Evolutionary conservation across 2,113 vertebrate species (phyloP), one percentile per base, ranked within the genome.

Genomic region (Vombatus ursinus): DNA sequence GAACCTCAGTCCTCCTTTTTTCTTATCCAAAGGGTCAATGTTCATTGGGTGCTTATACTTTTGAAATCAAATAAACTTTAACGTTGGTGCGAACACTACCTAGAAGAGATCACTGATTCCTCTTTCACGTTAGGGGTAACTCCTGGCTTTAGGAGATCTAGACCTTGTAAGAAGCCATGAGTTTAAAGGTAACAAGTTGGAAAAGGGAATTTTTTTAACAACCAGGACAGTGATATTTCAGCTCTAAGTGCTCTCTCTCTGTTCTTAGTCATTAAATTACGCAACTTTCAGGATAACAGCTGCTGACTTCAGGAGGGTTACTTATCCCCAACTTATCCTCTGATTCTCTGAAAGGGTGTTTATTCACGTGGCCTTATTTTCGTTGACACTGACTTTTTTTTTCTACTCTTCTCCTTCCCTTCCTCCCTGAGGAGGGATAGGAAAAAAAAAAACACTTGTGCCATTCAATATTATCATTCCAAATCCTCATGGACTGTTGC

Each of bases 281-380:
- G 93, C 31, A 95, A 68, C 51, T 91, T 11, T 47, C 52, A 19
- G 91, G 37, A 91, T 53, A 95, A 48, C 48, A 52, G 57, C 54
- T 68, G 31, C 47, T n/a, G 31, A 95, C 92, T 93, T 96, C 61
- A 97, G 94, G 97, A 97, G 94, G 94, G 57, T 89, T 97, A 77
- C 84, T 53, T 25, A 95, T 97, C 77, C 96, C 91, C 68, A 49
- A 96, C 89, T 94, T 54, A 96, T 37, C 54, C 95, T 95, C 89
- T 94, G 91, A 22, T 95, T 97, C 96, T 97, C 90, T 22, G 8
- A 11, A 97, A 94, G 95, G 96, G 97, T 98, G 98, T 98, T 98
- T 98, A 98, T 99, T 98, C 96, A 98, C 98, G 98, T 99, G 98
- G 98, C 98, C 98, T 92, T 98, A 95, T 50, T 97, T 96, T 96